Base-by-base conservation (phyloP, 2,797 vertebrate species). In the Sebastiscus albofasciatus region DNA sequence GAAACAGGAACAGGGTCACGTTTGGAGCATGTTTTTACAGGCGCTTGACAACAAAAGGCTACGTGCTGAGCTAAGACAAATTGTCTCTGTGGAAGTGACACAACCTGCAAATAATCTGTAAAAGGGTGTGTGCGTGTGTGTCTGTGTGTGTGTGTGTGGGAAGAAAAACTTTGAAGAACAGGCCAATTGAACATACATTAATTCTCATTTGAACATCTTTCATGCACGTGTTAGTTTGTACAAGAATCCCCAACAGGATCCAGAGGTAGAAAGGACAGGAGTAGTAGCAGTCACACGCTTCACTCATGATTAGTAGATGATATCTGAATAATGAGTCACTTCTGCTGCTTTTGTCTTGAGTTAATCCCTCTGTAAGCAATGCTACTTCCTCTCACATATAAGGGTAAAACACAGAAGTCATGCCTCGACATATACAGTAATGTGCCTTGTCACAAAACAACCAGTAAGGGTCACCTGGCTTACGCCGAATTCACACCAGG, bases 1-100 rank as follows among this genome's bases (percentile, higher is more conserved):
- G 34, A 75, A 75, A 64, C 73, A 70, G 73, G 59, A 83, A 79
- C 56, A 39, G 13, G 26, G 20, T 20, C 34, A 46, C 4, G 27
- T 31, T 1, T 42, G 13, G 3, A 6, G 29, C n/a, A 16, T 59
- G 55, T 56, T 64, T 54, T 65, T 0, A 52, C 22, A 16, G 11
- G 6, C 29, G 0, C 24, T 26, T 18, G 27, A 72, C 36, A 73
- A 34, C 49, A 46, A 46, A 27, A 69, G 56, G 9, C 12, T 49
- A 6, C 24, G 5, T 67, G 29, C 20, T 12, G 24, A 24, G n/a
- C 10, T 22, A 54, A 54, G 9, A 54, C 22, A 42, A 33, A 10
- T 59, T 29, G 9, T 12, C 20, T 61, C 4, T 33, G 22, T 39
- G n/a, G 12, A 60, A 24, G 46, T 49, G 72, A 14, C 42, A 4